These are phyloP conservation scores for Drosophila ohnishii DNA, from an alignment of 1,140 invertebrate species.

Conservation along the genomic window DNA sequence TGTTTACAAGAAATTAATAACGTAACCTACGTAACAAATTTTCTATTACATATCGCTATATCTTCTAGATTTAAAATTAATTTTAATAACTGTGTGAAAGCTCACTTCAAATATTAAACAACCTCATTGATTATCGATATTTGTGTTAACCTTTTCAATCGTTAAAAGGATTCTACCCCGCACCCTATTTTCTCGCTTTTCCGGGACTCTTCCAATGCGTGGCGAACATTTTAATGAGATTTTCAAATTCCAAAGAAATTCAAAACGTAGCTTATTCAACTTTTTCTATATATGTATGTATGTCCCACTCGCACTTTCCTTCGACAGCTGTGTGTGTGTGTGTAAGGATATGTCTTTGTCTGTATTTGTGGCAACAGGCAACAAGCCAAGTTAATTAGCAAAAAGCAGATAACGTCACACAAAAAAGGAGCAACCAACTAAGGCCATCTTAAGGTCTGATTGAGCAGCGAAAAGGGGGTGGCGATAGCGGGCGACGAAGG, in stretches of 20 bases:
- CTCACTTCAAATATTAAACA: too few species aligned
- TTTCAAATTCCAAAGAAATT: slow-evolving; percentile 72
- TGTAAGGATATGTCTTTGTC: slow-evolving; percentile 23
- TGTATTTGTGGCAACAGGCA: slow-evolving; percentile 55
- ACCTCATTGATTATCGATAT: neutral
- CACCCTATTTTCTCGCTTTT: neutral
- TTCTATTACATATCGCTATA: too few species aligned
- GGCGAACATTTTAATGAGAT: slow-evolving; percentile 74
- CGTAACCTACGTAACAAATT: too few species aligned
- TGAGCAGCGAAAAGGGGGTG: slow-evolving; percentile 23
- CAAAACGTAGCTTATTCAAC: slow-evolving; percentile 55
- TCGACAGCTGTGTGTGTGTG: neutral
- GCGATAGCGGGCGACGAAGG: neutral
- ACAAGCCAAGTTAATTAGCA: slow-evolving; percentile 76
- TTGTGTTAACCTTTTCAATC: neutral
- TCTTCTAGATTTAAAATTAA: too few species aligned
- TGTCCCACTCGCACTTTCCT: slow-evolving; percentile 10
- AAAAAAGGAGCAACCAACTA: slow-evolving; percentile 73
- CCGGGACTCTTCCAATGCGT: slow-evolving; percentile 11
- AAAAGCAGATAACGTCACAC: slow-evolving; percentile 77
- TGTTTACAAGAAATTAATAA: too few species aligned
- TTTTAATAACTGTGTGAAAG: neutral
- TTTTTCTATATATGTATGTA: slow-evolving; percentile 23
- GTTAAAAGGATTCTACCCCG: neutral
- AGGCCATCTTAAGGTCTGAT: slow-evolving; percentile 57